These are phyloP conservation scores for Tetragonula clypearis DNA, from an alignment of 1,140 invertebrate species.

Conservation along the genomic window DNA sequence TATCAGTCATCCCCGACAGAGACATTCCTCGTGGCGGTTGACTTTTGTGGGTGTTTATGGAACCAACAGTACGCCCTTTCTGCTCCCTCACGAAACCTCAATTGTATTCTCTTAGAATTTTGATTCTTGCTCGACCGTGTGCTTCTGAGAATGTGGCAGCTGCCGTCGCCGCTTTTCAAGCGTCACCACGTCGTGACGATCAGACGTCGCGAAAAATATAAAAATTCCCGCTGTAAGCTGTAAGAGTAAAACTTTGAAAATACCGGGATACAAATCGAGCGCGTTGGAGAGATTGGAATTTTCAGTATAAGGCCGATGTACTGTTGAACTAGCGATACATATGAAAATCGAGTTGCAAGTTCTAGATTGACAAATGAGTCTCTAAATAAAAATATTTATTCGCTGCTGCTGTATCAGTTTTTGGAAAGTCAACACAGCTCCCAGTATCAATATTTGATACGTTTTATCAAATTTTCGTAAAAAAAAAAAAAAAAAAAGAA, in stretches of 20 bases:
- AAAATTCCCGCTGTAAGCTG: not conserved
- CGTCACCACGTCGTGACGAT: not conserved
- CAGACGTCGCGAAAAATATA: not conserved
- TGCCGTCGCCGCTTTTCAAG: conserved; percentile 22
- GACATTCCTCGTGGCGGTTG: conserved; percentile 61
- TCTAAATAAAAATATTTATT: too few species aligned
- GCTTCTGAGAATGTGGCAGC: conserved; percentile 22
- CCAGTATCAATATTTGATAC: too few species aligned
- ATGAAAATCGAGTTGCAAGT: too few species aligned
- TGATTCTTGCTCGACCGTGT: conserved; percentile 17
- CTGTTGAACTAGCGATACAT: too few species aligned
- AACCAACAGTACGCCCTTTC: conserved; percentile 68
- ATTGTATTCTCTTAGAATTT: conserved; percentile 62
- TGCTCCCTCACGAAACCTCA: conserved; percentile 50
- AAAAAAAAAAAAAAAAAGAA: too few species aligned
- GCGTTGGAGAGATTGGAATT: too few species aligned
- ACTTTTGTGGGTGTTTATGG: conserved; percentile 72
- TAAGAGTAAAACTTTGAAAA: not conserved
- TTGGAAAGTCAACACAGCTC: too few species aligned
- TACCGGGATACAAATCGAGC: not conserved
- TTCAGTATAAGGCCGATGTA: too few species aligned
- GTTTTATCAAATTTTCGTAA: not conserved
- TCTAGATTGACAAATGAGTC: too few species aligned
- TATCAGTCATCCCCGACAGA: conserved; percentile 62
- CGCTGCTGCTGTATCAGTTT: too few species aligned